phyloP scores from a whole-genome alignment of 2,113 vertebrate species.

The Pungitius pungitius region DNA sequence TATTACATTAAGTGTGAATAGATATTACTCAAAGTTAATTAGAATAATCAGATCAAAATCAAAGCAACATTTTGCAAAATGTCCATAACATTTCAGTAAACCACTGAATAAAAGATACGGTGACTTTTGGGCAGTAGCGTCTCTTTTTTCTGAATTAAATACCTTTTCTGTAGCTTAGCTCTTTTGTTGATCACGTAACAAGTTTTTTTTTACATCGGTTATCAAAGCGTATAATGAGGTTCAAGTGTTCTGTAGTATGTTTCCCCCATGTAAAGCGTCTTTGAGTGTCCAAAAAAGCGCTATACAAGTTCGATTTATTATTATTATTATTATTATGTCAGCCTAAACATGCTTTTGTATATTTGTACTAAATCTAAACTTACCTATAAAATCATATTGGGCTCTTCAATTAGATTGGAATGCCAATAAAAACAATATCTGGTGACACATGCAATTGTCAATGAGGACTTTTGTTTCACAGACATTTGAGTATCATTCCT shows the following conservation, averaged over 20 bases:
- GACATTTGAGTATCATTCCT: neutral
- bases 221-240: neutral
- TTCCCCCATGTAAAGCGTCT: no score
- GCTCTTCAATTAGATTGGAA: neutral
- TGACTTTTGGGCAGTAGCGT: neutral
- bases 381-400: neutral
- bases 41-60: neutral
- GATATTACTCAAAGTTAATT: neutral
- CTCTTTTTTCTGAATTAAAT: neutral
- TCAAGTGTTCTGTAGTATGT: neutral
- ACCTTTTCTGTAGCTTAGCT: neutral
- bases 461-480: neutral
- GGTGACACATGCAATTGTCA: neutral
- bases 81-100: neutral
- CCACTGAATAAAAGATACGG: neutral
- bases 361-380: neutral
- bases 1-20: neutral
- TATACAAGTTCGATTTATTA: no score
- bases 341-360: neutral
- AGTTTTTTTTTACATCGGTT: no score
- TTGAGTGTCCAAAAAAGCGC: no score
- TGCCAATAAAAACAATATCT: neutral
- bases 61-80: neutral
- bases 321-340: no score
- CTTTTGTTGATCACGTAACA: neutral